Conservation (phyloP, 2,888 invertebrate species). For the Macrophya alboannulata region DNA sequence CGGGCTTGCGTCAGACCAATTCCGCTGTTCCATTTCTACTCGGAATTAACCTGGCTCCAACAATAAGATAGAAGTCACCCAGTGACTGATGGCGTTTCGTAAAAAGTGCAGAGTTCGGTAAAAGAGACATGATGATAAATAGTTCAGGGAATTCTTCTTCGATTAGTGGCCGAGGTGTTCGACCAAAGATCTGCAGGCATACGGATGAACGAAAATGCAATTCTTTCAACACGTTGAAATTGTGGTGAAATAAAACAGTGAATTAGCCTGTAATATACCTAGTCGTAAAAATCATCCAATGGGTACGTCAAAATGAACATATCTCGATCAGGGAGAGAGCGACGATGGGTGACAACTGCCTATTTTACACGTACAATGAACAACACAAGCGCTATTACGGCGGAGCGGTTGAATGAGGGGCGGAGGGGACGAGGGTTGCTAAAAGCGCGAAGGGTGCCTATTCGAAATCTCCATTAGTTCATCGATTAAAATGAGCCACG, state of each 20-base stretch:
- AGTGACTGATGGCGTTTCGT: conserved; percentile 53
- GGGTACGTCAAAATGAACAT: background rate
- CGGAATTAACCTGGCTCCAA: conserved; percentile 56
- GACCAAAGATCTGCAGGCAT: conserved; percentile 45
- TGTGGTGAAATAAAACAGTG: background rate
- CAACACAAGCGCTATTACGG: conserved; percentile 17
- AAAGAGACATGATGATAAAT: conserved; percentile 56
- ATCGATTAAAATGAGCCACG: conserved; percentile 40
- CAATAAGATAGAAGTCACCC: conserved; percentile 58
- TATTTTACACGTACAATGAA: conserved; percentile 36
- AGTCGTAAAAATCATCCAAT: background rate
- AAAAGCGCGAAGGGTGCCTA: conserved; percentile 39
- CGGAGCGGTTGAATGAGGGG: background rate
- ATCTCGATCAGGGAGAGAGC: background rate
- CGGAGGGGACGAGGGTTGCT: conserved; percentile 10
- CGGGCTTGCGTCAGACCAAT: conserved; percentile 49
- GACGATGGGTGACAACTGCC: conserved; percentile 8
- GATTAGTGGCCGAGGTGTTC: conserved; percentile 49
- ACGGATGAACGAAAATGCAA: background rate
- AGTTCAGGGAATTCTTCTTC: conserved; percentile 50
- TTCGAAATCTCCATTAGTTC: conserved; percentile 48
- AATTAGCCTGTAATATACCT: background rate
- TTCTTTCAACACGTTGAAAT: background rate
- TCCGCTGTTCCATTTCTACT: conserved; percentile 43
- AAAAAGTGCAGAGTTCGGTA: conserved; percentile 49